These are phyloP conservation scores for Ondatra zibethicus DNA, from an alignment of 2,113 vertebrate species.

Conservation along the genomic window DNA sequence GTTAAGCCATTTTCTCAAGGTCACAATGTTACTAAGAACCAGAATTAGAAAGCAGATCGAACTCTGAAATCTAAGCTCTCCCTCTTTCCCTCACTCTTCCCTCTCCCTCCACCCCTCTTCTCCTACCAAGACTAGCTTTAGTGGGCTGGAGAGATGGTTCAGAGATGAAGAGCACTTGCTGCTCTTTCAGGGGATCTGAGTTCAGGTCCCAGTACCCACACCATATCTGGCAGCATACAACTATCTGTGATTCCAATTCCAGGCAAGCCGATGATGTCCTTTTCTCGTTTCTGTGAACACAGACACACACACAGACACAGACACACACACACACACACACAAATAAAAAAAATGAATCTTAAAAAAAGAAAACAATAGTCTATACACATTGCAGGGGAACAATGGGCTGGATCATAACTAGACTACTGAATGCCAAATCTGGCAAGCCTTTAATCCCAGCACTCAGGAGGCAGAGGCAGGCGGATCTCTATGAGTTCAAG, in stretches of 20 bases:
- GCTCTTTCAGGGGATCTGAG: background rate
- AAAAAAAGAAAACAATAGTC: background rate
- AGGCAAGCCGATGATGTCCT: background rate
- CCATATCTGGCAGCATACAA: background rate
- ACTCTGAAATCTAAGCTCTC: background rate
- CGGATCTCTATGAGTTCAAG: too few species aligned
- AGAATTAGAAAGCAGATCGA: background rate
- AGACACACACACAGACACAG: background rate
- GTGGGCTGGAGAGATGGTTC: background rate
- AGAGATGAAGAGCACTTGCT: background rate
- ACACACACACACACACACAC: background rate
- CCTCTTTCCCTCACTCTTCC: background rate
- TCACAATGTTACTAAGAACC: constrained; percentile 18
- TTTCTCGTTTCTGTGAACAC: background rate
- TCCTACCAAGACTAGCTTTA: background rate
- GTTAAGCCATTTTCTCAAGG: constrained; percentile 48
- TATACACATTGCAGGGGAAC: background rate
- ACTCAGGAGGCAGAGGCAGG: too few species aligned
- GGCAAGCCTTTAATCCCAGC: too few species aligned
- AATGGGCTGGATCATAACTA: background rate
- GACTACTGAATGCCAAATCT: background rate
- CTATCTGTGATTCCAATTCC: background rate
- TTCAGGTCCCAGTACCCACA: background rate
- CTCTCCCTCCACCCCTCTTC: background rate
- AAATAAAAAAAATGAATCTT: background rate